A percentile compares a stretch with the other conserved stretches of the same genome.
These are phyloP conservation scores for Sphyrna mokarran DNA, from an alignment of 2,113 vertebrate species.

Conservation along the genomic window DNA sequence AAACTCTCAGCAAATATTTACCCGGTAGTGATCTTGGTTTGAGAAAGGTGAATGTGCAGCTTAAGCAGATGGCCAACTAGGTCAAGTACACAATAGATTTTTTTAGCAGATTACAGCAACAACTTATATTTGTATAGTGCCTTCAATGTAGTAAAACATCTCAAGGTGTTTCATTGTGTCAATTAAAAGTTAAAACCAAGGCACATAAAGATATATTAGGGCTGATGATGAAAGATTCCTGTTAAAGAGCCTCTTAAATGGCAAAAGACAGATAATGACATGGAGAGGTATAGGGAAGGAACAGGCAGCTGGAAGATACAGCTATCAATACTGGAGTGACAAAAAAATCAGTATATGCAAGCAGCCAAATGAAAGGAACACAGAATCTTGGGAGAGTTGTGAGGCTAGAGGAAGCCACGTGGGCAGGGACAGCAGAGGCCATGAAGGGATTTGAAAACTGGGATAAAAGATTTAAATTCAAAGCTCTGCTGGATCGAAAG, in stretches of 20 bases:
- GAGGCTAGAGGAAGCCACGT: too few species aligned
- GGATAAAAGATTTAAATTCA: background rate
- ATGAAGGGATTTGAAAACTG: background rate
- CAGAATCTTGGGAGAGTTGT: too few species aligned
- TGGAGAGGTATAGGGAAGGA: background rate
- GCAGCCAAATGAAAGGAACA: background rate
- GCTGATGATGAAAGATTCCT: too few species aligned
- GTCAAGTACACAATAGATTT: background rate
- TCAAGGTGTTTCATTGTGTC: background rate
- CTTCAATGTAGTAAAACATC: background rate
- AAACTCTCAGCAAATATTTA: slow-evolving; percentile 29
- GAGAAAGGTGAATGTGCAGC: background rate
- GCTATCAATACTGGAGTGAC: background rate
- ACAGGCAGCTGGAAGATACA: background rate
- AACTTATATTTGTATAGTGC: background rate
- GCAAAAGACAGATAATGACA: background rate
- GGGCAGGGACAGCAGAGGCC: background rate
- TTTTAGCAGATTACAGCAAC: background rate
- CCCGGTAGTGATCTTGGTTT: background rate
- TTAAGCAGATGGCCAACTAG: background rate
- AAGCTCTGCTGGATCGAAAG: background rate
- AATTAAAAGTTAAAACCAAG: background rate
- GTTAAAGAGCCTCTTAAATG: background rate
- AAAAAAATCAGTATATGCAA: background rate
- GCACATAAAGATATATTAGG: background rate